Percentiles rank a stretch among this genome's conserved stretches.
Evolutionary conservation across 2,797 vertebrate genomes (phyloP).

Genomic region (Channallabes apus): DNA sequence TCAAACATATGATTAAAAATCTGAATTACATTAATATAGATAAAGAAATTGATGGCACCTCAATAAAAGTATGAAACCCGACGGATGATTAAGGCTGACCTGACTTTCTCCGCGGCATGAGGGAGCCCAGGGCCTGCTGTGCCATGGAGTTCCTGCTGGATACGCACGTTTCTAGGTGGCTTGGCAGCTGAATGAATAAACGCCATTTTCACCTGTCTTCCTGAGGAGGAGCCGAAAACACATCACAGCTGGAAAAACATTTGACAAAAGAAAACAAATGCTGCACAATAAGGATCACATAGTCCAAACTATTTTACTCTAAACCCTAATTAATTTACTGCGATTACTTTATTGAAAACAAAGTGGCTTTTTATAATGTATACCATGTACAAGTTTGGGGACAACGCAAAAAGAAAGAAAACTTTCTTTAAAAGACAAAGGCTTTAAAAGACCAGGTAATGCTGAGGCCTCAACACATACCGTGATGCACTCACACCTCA

Average conservation of each 20-base stretch:
- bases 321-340: neutral
- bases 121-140: slow-evolving; percentile 70
- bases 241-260: slow-evolving; percentile 6
- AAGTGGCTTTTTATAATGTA: neutral
- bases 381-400: neutral
- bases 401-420: neutral
- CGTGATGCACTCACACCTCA: neutral
- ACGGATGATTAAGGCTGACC: slow-evolving; percentile 61
- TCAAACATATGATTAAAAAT: neutral
- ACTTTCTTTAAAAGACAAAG: neutral
- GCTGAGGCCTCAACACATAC: neutral
- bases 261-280: neutral
- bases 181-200: slow-evolving; percentile 83
- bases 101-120: slow-evolving; percentile 65
- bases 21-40: neutral
- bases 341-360: neutral
- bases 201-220: slow-evolving; percentile 86
- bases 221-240: slow-evolving; percentile 62
- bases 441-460: neutral
- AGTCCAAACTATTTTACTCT: neutral
- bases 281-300: neutral
- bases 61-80: neutral
- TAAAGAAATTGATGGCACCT: neutral
- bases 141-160: slow-evolving; percentile 79
- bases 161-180: slow-evolving; percentile 77